phyloP scores from a whole-genome alignment of 2,888 invertebrate species.

The Erannis defoliaria region DNA sequence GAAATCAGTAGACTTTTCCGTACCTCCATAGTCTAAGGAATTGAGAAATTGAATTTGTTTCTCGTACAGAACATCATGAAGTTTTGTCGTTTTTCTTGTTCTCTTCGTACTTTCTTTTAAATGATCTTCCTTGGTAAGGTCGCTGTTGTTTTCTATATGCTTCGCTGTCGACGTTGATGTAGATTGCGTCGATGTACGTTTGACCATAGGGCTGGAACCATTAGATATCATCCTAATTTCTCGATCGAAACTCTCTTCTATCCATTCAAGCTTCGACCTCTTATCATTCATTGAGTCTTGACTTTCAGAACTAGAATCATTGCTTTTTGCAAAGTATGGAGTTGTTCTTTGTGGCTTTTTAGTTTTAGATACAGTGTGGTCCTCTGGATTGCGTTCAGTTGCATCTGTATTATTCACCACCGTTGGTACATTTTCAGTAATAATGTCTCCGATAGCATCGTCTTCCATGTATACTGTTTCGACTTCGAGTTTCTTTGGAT shows the following conservation, averaged over 20 bases:
- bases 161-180: conserved; percentile 19
- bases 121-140: conserved; percentile 52
- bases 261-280: conserved; percentile 54
- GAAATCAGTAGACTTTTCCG: conserved; percentile 55
- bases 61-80: conserved; percentile 56
- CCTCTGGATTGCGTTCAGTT: conserved; percentile 11
- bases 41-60: conserved; percentile 68
- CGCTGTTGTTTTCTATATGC: conserved; percentile 47
- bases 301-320: conserved; percentile 20
- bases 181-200: neutral
- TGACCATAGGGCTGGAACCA: neutral
- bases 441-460: conserved; percentile 19
- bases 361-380: conserved; percentile 29
- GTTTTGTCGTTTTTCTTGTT: conserved; percentile 41
- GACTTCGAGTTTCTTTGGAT: conserved; percentile 46
- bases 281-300: conserved; percentile 18
- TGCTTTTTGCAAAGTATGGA: neutral
- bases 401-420: conserved; percentile 38
- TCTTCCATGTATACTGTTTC: conserved; percentile 45
- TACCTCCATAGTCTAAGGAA: conserved; percentile 67
- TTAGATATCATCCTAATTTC: conserved; percentile 45
- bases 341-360: neutral
- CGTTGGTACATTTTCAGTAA: neutral
- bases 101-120: conserved; percentile 2
- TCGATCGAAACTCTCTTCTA: conserved; percentile 58